These are phyloP conservation scores for Andrena chrysosceles DNA, from an alignment of 2,888 invertebrate species.

Conservation along the genomic window DNA sequence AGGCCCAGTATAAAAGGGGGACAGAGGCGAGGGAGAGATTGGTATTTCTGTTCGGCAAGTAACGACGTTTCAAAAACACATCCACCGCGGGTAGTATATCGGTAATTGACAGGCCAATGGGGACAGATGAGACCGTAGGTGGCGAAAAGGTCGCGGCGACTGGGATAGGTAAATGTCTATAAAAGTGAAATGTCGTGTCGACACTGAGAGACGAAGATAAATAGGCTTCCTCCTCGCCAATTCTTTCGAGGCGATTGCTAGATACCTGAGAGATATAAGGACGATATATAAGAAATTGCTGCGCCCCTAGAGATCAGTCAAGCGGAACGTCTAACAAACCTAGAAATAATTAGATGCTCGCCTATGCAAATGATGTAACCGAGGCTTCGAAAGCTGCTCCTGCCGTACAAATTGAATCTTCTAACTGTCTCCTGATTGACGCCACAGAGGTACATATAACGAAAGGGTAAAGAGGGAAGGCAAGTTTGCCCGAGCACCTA, in stretches of 20 bases:
- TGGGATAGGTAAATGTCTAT: slow-evolving; percentile 48
- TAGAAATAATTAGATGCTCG: background rate
- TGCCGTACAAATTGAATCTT: background rate
- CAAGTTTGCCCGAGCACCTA: background rate
- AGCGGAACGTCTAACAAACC: background rate
- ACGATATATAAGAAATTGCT: slow-evolving; percentile 29
- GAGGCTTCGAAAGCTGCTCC: background rate
- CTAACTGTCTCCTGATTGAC: background rate
- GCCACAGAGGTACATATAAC: too few relatives aligned
- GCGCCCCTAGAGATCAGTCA: slow-evolving; percentile 4
- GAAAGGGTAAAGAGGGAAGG: background rate
- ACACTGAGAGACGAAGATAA: slow-evolving; percentile 49
- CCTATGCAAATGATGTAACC: background rate
- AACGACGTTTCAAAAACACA: slow-evolving; percentile 59
- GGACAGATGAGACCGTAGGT: slow-evolving; percentile 57
- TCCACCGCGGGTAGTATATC: slow-evolving; percentile 32
- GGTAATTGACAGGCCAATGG: slow-evolving; percentile 67
- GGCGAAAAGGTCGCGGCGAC: slow-evolving; percentile 63
- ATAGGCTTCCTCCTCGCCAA: slow-evolving; percentile 23
- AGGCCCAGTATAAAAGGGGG: slow-evolving; percentile 27
- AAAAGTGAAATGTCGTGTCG: slow-evolving; percentile 49
- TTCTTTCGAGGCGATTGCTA: background rate
- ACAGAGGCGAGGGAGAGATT: slow-evolving; percentile 4
- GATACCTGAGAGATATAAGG: slow-evolving; percentile 14
- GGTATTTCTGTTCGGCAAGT: slow-evolving; percentile 39